phyloP scores from a whole-genome alignment of 2,113 vertebrate genomes.

The Corvus cornix region DNA sequence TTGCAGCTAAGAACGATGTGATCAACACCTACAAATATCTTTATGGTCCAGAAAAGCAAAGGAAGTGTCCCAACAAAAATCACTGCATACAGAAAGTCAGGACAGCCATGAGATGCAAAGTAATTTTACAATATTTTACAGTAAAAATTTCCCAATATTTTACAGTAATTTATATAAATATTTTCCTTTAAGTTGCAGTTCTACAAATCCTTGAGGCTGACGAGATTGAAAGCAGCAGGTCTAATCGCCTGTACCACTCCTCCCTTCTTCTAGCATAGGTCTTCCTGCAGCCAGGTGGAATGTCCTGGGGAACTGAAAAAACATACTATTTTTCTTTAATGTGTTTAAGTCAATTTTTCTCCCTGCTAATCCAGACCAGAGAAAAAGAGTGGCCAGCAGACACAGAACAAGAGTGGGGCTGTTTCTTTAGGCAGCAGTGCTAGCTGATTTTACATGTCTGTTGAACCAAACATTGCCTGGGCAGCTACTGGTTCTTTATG shows the following conservation, averaged over 20 bases:
- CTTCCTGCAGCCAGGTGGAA: background rate
- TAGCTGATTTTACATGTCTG: background rate
- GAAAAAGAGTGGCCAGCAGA: background rate
- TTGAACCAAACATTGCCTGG: background rate
- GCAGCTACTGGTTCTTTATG: background rate
- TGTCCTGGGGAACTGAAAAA: background rate
- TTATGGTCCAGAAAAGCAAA: background rate
- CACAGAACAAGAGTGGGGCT: background rate
- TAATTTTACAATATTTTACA: background rate
- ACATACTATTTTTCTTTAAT: background rate
- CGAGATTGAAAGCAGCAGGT: background rate
- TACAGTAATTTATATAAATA: background rate
- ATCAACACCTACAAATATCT: background rate
- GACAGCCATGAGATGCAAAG: background rate
- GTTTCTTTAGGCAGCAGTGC: background rate
- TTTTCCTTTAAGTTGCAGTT: background rate
- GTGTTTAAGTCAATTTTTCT: background rate
- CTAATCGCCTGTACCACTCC: background rate
- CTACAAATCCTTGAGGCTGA: background rate
- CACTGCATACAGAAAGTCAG: background rate
- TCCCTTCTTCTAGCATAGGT: background rate
- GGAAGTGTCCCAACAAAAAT: background rate
- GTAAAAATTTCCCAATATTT: background rate
- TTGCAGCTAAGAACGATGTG: background rate
- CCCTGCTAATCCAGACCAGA: background rate